Percentiles rank a stretch among this genome's conserved stretches.
phyloP scores from a whole-genome alignment of 2,888 invertebrate species.

The Sycophila texana region DNA sequence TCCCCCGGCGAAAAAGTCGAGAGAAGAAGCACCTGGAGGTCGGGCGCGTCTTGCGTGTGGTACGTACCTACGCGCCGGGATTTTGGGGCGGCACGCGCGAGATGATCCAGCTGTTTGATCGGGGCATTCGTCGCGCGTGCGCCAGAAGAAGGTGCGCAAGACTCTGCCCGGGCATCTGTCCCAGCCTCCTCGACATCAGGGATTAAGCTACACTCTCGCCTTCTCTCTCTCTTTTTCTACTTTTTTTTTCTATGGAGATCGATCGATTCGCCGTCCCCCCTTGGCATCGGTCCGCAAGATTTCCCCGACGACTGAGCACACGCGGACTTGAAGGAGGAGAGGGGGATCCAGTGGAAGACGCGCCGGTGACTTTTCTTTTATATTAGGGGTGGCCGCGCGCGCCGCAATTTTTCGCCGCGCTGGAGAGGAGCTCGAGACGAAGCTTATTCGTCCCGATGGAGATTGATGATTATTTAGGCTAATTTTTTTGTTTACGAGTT shows the following conservation, averaged over 20 bases:
- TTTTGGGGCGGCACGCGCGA: constrained; percentile 27
- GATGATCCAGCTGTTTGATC: constrained; percentile 75
- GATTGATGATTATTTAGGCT: too few relatives aligned
- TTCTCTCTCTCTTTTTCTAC: constrained; percentile 14
- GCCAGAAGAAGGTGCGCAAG: constrained; percentile 19
- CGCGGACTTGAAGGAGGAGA: background rate
- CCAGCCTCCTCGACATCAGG: constrained; percentile 9
- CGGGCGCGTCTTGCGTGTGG: background rate
- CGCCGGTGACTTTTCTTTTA: constrained; percentile 27
- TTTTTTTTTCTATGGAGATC: constrained; percentile 31
- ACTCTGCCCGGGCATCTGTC: constrained; percentile 19
- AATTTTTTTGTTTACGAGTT: too few relatives aligned
- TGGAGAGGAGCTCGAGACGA: too few relatives aligned
- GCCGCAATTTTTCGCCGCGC: background rate
- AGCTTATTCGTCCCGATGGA: too few relatives aligned
- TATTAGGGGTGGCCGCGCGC: background rate
- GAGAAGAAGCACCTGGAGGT: constrained; percentile 26
- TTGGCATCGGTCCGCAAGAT: constrained; percentile 33
- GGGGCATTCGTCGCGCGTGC: constrained; percentile 51
- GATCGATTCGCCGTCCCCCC: constrained; percentile 31
- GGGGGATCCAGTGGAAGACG: background rate
- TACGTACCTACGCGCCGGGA: constrained; percentile 27
- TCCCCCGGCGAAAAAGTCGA: background rate
- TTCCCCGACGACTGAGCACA: constrained; percentile 40
- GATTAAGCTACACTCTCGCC: background rate